A percentile compares a stretch with the other conserved stretches of the same genome.
Evolutionary conservation across 2,797 vertebrate species (phyloP).

Genomic region (Pagetopsis macropterus): DNA sequence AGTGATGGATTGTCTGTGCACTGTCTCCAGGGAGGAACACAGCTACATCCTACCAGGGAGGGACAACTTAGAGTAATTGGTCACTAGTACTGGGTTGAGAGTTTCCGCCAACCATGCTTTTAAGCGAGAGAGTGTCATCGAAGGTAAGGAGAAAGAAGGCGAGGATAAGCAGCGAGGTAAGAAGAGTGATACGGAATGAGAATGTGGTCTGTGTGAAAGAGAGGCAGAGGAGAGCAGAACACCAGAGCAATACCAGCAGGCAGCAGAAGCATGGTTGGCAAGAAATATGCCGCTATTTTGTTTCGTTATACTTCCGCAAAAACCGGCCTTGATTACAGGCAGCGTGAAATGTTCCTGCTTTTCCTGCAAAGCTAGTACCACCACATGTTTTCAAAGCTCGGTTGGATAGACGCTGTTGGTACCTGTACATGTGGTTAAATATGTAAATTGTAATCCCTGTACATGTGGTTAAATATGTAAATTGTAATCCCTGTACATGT

Average conservation of each 20-base stretch:
- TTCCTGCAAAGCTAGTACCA: too few species aligned
- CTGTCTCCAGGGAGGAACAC: slow-evolving; percentile 71
- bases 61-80: slow-evolving; percentile 82
- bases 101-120: slow-evolving; percentile 65
- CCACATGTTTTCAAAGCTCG: too few species aligned
- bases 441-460: too few species aligned
- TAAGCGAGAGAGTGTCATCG: slow-evolving; percentile 47
- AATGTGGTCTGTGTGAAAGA: slow-evolving; percentile 36
- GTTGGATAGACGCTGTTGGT: too few species aligned
- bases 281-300: slow-evolving; percentile 49
- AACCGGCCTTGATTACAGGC: slow-evolving; percentile 45
- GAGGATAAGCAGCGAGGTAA: slow-evolving; percentile 29
- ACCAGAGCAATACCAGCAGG: slow-evolving; percentile 28
- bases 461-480: too few species aligned
- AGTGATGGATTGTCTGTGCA: slow-evolving; percentile 72
- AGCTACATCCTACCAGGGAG: slow-evolving; percentile 68
- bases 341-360: slow-evolving; percentile 12
- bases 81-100: slow-evolving; percentile 73
- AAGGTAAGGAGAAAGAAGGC: slow-evolving; percentile 45
- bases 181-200: slow-evolving; percentile 62
- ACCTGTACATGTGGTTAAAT: too few species aligned
- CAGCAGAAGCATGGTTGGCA: slow-evolving; percentile 33
- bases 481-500: too few species aligned
- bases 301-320: slow-evolving; percentile 46
- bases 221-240: not conserved